These are phyloP conservation scores for Pemphigus obesinymphae DNA, from an alignment of 1,140 invertebrate genomes.

Conservation along the genomic window DNA sequence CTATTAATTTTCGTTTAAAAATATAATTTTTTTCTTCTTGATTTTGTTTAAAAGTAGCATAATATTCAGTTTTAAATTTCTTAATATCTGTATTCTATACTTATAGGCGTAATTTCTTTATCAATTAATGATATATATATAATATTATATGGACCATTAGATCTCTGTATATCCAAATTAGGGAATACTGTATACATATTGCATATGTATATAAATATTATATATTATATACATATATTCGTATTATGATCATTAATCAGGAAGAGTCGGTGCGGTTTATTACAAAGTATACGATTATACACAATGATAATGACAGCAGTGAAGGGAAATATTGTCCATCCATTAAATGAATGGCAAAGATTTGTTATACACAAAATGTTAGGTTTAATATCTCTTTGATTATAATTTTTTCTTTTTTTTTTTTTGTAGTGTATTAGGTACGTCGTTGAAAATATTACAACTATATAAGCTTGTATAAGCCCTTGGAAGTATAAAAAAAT, in stretches of 20 bases:
- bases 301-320: slow-evolving; percentile 14
- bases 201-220: background rate
- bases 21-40: background rate
- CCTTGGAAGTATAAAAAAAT: background rate
- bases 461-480: background rate
- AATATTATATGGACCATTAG: background rate
- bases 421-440: background rate
- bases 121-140: background rate
- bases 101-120: background rate
- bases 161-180: background rate
- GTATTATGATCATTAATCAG: slow-evolving; percentile 21
- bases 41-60: background rate
- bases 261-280: background rate
- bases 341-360: slow-evolving; percentile 24
- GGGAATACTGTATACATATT: background rate
- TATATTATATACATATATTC: too few relatives aligned
- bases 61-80: background rate
- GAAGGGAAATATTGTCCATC: background rate
- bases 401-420: background rate
- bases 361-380: slow-evolving; percentile 9
- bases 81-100: too few relatives aligned
- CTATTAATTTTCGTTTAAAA: background rate
- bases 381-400: background rate
- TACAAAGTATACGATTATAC: slow-evolving; percentile 10
- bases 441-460: background rate